Conservation (phyloP, 1,140 invertebrate species). For the Hyles euphorbiae region DNA sequence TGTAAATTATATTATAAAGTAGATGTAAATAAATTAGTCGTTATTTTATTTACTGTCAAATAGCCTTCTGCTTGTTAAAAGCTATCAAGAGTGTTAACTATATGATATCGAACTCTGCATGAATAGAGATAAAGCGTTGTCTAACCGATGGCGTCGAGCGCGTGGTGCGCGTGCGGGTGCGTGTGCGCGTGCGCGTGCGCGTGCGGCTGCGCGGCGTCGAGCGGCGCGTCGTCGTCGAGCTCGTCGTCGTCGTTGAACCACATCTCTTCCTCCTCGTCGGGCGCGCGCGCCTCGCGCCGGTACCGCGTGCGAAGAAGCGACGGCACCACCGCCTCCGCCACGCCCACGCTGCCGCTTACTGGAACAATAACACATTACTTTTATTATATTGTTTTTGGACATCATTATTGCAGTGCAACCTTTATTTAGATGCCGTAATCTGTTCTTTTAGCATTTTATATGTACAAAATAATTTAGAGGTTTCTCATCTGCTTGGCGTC, state of each 20-base stretch:
- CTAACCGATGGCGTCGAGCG: constrained; percentile 54
- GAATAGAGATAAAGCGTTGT: neutral
- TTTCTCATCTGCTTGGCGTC: no score
- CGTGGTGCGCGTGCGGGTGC: constrained; percentile 27
- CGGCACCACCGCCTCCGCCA: constrained; percentile 77
- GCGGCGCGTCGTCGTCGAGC: constrained; percentile 86
- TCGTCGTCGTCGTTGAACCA: constrained; percentile 99
- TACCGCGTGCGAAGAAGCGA: constrained; percentile 88
- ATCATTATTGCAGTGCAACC: no score
- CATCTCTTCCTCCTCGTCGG: constrained; percentile 98
- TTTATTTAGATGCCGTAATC: no score
- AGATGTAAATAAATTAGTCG: no score
- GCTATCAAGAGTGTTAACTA: no score
- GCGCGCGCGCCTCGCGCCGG: constrained; percentile 91
- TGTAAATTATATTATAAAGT: no score
- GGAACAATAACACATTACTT: constrained; percentile 5
- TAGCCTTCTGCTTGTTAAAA: no score
- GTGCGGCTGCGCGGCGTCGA: constrained; percentile 60
- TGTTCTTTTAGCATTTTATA: no score
- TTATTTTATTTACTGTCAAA: no score
- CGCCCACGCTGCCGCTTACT: constrained; percentile 63
- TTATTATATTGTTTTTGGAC: no score
- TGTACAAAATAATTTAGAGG: no score
- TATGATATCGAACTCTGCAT: no score
- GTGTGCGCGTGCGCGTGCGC: constrained; percentile 48